Conservation (phyloP, 2,113 vertebrate genomes). For the Bungarus multicinctus region DNA sequence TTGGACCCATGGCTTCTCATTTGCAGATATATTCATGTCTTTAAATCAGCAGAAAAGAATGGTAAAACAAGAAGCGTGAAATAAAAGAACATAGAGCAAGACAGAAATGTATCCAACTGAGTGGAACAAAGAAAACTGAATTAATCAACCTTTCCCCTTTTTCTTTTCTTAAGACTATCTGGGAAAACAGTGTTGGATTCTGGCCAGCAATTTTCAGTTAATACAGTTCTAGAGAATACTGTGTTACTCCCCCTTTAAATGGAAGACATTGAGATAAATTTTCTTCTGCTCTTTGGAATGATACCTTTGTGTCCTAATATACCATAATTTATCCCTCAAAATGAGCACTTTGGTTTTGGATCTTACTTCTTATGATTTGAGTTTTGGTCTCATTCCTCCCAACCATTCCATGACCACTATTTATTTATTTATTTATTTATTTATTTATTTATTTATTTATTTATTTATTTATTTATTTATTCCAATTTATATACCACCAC, state of each 20-base stretch:
- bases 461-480: too few relatives aligned
- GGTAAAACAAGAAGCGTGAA: neutral
- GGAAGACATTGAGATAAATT: neutral
- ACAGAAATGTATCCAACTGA: neutral
- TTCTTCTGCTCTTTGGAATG: neutral
- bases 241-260: neutral
- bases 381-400: neutral
- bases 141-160: neutral
- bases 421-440: too few relatives aligned
- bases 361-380: neutral
- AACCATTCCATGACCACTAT: neutral
- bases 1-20: neutral
- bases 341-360: neutral
- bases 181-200: neutral
- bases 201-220: neutral
- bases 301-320: neutral
- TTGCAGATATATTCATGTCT: neutral
- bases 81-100: neutral
- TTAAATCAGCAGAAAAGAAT: neutral
- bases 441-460: too few relatives aligned
- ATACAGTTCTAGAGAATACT: neutral
- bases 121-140: neutral
- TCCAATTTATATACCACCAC: too few relatives aligned
- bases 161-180: neutral
- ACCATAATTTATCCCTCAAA: neutral